These are phyloP conservation scores for Halictus rubicundus DNA, from an alignment of 1,140 invertebrate species.

Conservation along the genomic window DNA sequence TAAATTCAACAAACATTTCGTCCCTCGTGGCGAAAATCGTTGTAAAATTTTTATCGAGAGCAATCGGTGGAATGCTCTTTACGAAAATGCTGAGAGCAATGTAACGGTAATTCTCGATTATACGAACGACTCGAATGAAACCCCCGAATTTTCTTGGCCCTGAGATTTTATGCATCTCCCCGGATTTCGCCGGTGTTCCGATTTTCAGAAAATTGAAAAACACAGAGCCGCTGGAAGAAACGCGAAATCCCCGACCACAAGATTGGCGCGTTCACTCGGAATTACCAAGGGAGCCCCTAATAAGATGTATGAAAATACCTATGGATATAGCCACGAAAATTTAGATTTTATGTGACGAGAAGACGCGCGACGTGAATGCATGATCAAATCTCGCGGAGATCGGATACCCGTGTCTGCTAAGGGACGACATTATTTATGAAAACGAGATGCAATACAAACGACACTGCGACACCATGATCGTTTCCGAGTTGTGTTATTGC, in stretches of 20 bases:
- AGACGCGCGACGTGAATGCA: neutral
- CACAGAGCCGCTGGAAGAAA: conserved; percentile 2
- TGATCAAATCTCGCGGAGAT: neutral
- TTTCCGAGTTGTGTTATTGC: no score
- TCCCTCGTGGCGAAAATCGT: no score
- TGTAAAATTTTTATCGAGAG: no score
- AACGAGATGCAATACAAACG: neutral
- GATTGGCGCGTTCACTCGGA: conserved; percentile 7
- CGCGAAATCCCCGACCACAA: neutral
- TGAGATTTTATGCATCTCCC: neutral
- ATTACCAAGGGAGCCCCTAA: conserved; percentile 9
- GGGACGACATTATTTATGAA: neutral
- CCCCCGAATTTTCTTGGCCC: neutral
- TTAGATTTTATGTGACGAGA: conserved; percentile 9
- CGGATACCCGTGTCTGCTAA: neutral
- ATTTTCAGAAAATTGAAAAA: conserved; percentile 24
- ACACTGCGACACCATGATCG: neutral
- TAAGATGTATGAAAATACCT: conserved; percentile 30
- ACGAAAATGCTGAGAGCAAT: neutral
- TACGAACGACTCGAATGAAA: neutral
- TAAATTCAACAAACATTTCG: no score
- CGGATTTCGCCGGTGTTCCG: neutral
- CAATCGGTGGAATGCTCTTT: no score
- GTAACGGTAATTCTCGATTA: neutral
- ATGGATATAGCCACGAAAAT: conserved; percentile 11